Conservation (phyloP, 1,140 invertebrate genomes). For the fruit fly (Drosophila melanogaster) region Release_6_plus_ISO1_MT NT_037436.4:12797501-12798000, state of each 20-base stretch:
- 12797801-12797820: slow-evolving; percentile 98
- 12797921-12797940: slow-evolving; percentile 43
- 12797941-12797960: slow-evolving; percentile 28
- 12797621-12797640: slow-evolving; percentile 27
- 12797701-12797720: slow-evolving; percentile 96
- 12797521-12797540: slow-evolving; percentile 65
- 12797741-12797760: slow-evolving; percentile 99
- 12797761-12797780: slow-evolving; percentile 99
- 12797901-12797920: slow-evolving; percentile 53
- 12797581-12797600: slow-evolving; percentile 59
- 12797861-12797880: slow-evolving; percentile 79
- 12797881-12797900: slow-evolving; percentile 58
- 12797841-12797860: slow-evolving; percentile 95
- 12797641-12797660: slow-evolving; percentile 17
- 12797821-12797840: slow-evolving; percentile 99
- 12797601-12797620: slow-evolving; percentile 49
- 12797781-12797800: slow-evolving; percentile 98
- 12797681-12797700: slow-evolving; percentile 99
- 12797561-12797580: slow-evolving; percentile 2
- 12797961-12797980: slow-evolving; percentile 28
- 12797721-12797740: slow-evolving; percentile 98
- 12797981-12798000: slow-evolving; percentile 31
- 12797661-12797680: slow-evolving; percentile 66
- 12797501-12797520: slow-evolving; percentile 8
- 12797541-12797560: slow-evolving; percentile 42